Base-by-base conservation (phyloP, 2,888 invertebrate species). In the Acanthosepion esculentum region DNA sequence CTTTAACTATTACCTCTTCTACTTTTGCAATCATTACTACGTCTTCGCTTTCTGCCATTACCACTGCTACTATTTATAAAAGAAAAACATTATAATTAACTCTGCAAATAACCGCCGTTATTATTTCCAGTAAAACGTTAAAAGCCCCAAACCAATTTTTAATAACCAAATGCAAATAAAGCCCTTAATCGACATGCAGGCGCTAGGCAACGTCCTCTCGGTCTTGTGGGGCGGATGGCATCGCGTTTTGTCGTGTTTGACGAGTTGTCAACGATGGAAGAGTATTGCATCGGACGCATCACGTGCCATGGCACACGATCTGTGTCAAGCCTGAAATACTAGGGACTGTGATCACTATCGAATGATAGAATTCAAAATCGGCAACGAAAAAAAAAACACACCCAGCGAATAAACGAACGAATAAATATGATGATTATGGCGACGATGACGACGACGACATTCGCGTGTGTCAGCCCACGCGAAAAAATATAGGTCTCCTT, bases 401-500 rank as follows among this genome's bases (percentile, higher is more conserved):
- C 41, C 64, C 23, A 64, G 64, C 26, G 29, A 64, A 64, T 64
- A 64, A 64, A 64, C 29, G 26, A 64, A 64, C 64, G 64, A 64
- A 64, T 64, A n/a, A 78, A 15, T 7, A 78, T 12, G 29, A 78
- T 29, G n/a, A 78, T 26, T 6, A 78, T 29, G 78, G 12, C n/a
- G 33, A 78, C n/a, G 78, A n/a, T 33, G 78, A 78, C 78, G 78
- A 78, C 78, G 78, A 78, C n/a, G 78, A 33, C 78, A 78, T 3
- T 78, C 78, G n/a, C n/a, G 78, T 78, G n/a, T n/a, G 78, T 26
- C 78, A 33, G 78, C 78, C 78, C 78, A 78, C 78, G 78, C 78
- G 78, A 78, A 78, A 78, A 78, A 78, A 78, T 78, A n/a, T 78
- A 78, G 78, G 78, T 78, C 78, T 33, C 78, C 78, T 78, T 33